Evolutionary conservation across 1,140 invertebrate species (phyloP), one percentile per base, ranked within the genome.

Genomic region (Pemphigus obesinymphae): DNA sequence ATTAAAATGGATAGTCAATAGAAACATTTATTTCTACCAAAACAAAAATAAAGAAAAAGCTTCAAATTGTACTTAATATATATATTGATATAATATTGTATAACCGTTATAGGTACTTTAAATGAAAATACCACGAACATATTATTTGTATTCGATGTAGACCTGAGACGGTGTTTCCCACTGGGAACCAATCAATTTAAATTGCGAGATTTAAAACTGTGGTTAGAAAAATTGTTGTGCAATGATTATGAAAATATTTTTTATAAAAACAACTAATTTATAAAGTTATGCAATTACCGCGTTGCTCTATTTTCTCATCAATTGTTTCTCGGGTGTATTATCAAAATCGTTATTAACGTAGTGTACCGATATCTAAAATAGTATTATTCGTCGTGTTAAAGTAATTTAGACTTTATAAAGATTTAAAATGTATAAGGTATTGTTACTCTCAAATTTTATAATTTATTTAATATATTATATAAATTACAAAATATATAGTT

Each of bases 271-370:
- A 72, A 20, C 29, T 8, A 48, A 72, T 72, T 45, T 29, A 17
- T 72, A 48, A 13, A 48, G 29, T 72, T 61, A 78, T 78, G 40
- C 43, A 78, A 55, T 78, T 34, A 58, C 31, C 26, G 4, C 15
- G n/a, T 15, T 70, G 37, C 34, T 72, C 34, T 68, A 34, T 72
- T 45, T 43, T 72, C 68, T 82, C 61, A 72, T 50, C 20, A 55
- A 6, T 82, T 82, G 34, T 70, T 20, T 70, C 37, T 70, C 20
- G 11, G 23, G n/a, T 70, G 1, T 37, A 37, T 7, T 23, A n/a
- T 26, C 11, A 61, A 61, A 61, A 58, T 61, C 13, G 15, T 31
- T 61, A 29, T 6, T 26, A 61, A 61, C 23, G 26, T 55, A 55
- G 23, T 58, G n/a, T n/a, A n/a, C n/a, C n/a, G n/a, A n/a, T n/a